A percentile compares a stretch with the other conserved stretches of the same genome.
phyloP scores from a whole-genome alignment of 1,140 invertebrate species.

The Platyscapa corneri region DNA sequence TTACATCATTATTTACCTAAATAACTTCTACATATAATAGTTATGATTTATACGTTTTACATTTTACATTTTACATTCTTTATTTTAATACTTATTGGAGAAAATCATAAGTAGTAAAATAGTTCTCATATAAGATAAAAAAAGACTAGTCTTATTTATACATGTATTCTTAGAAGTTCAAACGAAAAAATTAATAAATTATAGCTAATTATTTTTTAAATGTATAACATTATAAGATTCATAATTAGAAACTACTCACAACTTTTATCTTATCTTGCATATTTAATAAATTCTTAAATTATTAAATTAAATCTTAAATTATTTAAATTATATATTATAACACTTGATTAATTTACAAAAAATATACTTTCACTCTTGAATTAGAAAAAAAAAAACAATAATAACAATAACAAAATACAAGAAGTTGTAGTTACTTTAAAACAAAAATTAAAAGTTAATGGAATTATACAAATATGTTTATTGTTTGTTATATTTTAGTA shows the following conservation, averaged over 20 bases:
- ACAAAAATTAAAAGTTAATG: neutral
- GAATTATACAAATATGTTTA: neutral
- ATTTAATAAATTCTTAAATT: too few relatives aligned
- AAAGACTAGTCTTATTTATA: slow-evolving; percentile 69
- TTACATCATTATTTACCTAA: slow-evolving; percentile 10
- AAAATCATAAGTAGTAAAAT: slow-evolving; percentile 21
- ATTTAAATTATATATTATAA: too few relatives aligned
- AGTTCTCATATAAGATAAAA: too few relatives aligned
- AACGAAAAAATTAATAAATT: slow-evolving; percentile 70
- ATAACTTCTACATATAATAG: neutral
- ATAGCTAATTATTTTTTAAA: slow-evolving; percentile 37
- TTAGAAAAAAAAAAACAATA: too few relatives aligned
- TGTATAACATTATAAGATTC: neutral
- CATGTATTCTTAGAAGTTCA: slow-evolving; percentile 67
- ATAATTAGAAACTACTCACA: neutral
- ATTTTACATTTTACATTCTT: too few relatives aligned
- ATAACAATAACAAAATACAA: too few relatives aligned
- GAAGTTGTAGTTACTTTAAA: too few relatives aligned
- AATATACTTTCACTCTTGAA: too few relatives aligned
- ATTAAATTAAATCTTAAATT: too few relatives aligned
- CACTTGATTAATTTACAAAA: too few relatives aligned
- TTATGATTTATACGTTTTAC: too few relatives aligned
- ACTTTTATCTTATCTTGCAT: neutral
- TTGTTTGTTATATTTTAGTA: neutral
- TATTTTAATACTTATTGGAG: neutral